A percentile compares a stretch with the other conserved stretches of the same genome.
Evolutionary conservation across 92 coral and sea anemone genomes (phyloP).

Genomic region (Hydrozoanthus gracilis): DNA sequence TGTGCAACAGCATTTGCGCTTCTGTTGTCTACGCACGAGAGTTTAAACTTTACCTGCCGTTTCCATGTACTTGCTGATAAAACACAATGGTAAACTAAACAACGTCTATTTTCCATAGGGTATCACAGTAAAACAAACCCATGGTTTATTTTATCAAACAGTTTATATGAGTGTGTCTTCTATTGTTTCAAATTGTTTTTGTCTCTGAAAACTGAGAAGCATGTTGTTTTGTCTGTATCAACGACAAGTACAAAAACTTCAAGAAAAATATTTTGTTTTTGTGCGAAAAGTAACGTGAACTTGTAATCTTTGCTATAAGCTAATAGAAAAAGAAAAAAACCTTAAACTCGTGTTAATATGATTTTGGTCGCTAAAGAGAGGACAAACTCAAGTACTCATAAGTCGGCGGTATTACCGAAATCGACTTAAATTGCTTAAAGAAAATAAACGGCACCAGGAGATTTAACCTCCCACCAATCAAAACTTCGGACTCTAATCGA

Average conservation of each 20-base stretch:
- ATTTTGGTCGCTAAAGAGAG: conserved; percentile 44
- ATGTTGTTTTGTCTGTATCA: conserved; percentile 17
- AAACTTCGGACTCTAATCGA: conserved; percentile 57
- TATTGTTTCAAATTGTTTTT: conserved; percentile 18
- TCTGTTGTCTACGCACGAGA: too few relatives aligned
- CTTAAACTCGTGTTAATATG: conserved; percentile 13
- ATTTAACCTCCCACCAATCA: conserved; percentile 66
- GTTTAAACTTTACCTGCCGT: too few relatives aligned
- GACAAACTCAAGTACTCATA: conserved; percentile 55
- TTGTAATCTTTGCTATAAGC: not conserved
- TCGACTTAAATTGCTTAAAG: conserved; percentile 48
- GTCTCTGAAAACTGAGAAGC: not conserved
- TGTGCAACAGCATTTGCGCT: too few relatives aligned
- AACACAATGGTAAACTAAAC: too few relatives aligned
- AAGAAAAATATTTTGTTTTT: conserved; percentile 13
- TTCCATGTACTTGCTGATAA: too few relatives aligned
- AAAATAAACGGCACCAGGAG: conserved; percentile 49
- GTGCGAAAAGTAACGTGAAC: too few relatives aligned
- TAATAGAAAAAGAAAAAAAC: not conserved
- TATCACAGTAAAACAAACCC: not conserved
- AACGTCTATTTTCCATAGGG: not conserved
- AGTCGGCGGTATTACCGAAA: conserved; percentile 43
- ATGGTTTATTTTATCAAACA: not conserved
- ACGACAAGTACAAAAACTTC: not conserved
- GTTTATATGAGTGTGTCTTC: not conserved